Evolutionary conservation across 2,888 invertebrate genomes (phyloP).

Genomic region (Onchidella celtica): DNA sequence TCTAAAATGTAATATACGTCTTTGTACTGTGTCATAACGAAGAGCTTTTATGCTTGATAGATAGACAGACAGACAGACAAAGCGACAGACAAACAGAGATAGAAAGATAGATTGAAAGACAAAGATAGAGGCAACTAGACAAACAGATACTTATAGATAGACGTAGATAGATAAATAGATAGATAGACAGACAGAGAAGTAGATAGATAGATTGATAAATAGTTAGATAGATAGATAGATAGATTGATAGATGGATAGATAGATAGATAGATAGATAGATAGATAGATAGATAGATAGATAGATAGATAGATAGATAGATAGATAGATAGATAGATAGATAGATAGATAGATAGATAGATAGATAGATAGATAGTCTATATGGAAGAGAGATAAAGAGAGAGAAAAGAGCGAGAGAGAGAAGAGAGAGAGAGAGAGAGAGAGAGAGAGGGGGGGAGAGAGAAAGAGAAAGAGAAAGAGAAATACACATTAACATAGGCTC

Average conservation of each 20-base stretch:
- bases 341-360: neutral
- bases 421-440: constrained; percentile 32
- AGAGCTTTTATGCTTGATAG: neutral
- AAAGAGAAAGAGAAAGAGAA: constrained; percentile 19
- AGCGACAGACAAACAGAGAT: constrained; percentile 27
- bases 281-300: neutral
- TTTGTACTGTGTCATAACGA: too few species aligned
- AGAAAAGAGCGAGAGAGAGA: neutral
- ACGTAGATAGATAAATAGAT: too few species aligned
- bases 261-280: neutral
- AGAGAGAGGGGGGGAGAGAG: constrained; percentile 10
- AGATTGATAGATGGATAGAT: too few species aligned
- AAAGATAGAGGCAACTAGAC: constrained; percentile 17
- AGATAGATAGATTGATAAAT: too few species aligned
- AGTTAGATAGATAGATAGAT: too few species aligned
- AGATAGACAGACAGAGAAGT: too few species aligned
- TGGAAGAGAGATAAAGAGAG: constrained; percentile 9
- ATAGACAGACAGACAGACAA: neutral
- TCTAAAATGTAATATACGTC: too few species aligned
- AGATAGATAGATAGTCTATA: neutral
- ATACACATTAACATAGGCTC: too few species aligned
- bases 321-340: neutral
- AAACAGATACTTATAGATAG: neutral
- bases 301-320: neutral
- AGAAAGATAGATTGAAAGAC: constrained; percentile 32